Evolutionary conservation across 2,797 vertebrate species (phyloP).

Genomic region (Myotis findleyi): DNA sequence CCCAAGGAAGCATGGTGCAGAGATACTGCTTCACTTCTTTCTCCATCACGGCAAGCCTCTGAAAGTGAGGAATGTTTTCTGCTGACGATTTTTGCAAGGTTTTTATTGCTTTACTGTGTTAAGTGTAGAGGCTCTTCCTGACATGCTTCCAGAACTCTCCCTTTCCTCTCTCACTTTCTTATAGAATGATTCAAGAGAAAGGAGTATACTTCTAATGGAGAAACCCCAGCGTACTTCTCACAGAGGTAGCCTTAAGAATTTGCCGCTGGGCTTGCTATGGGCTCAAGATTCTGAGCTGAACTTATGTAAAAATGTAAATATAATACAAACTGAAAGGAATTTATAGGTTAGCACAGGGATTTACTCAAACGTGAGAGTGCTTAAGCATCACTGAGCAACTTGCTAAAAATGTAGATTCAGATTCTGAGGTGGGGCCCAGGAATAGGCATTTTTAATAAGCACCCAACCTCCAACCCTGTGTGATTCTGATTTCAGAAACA

Average conservation of each 20-base stretch:
- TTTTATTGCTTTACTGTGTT: neutral
- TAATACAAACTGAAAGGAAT: neutral
- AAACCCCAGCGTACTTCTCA: neutral
- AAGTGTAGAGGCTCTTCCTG: neutral
- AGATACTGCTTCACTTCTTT: neutral
- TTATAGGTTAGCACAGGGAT: neutral
- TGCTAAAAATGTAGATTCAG: neutral
- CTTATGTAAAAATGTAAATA: slow-evolving; percentile 8
- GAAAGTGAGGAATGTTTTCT: neutral
- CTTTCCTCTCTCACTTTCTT: neutral
- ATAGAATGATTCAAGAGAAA: neutral
- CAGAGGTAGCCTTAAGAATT: neutral
- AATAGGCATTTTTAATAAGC: neutral
- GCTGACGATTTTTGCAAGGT: neutral
- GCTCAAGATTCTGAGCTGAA: neutral
- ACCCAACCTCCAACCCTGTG: neutral
- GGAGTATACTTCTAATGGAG: neutral
- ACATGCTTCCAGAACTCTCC: neutral
- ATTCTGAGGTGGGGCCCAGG: neutral
- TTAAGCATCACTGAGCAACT: neutral
- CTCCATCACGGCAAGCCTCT: neutral
- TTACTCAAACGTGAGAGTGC: neutral
- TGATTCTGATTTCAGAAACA: neutral
- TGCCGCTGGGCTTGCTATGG: neutral
- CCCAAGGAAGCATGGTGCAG: neutral